Evolutionary conservation across 2,113 vertebrate species (phyloP), one percentile per base, ranked within the genome.

Genomic region (Junco hyemalis): DNA sequence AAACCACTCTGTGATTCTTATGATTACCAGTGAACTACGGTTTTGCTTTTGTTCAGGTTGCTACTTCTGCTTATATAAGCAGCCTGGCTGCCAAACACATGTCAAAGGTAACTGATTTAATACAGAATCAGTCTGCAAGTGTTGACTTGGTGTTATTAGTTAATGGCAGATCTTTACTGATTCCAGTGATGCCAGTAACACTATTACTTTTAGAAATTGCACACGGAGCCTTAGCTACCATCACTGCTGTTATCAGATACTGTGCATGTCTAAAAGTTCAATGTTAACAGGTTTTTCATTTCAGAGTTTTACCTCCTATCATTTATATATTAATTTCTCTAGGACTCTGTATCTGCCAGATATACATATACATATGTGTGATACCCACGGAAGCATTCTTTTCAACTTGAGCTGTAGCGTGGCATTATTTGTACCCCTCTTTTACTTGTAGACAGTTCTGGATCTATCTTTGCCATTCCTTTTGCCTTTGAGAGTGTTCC

Each of bases 101-200:
- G 89, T 68, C 76, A 88, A 74, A 74, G 77, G 72, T 89, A 93
- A 93, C 72, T 81, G 65, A 78, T 79, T 87, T 84, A 85, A 81
- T 47, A 81, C 31, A 82, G 63, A 74, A 72, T 64, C 57, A 87
- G 70, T 61, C 63, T 91, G 47, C 61, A 87, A 81, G 70, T n/a
- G 65, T 72, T 85, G 93, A 69, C 45, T 63, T 87, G 25, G n/a
- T 78, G 56, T 57, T 5, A 0, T 65, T 78, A 86, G 71, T 78
- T 86, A 83, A 9, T 33, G 64, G 54, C 35, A 88, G 72, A 65
- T 63, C 22, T 81, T 73, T 64, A 59, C 38, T 53, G 61, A 57
- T 85, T 74, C 44, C 65, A 85, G 45, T 76, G 53, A 51, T 92
- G 61, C 21, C 31, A 68, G 14, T 60, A 94, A 68, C 0, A 0